A percentile compares a stretch with the other conserved stretches of the same genome.
Conservation (phyloP, 2,113 vertebrate genomes). For the Neomonachus schauinslandi region DNA sequence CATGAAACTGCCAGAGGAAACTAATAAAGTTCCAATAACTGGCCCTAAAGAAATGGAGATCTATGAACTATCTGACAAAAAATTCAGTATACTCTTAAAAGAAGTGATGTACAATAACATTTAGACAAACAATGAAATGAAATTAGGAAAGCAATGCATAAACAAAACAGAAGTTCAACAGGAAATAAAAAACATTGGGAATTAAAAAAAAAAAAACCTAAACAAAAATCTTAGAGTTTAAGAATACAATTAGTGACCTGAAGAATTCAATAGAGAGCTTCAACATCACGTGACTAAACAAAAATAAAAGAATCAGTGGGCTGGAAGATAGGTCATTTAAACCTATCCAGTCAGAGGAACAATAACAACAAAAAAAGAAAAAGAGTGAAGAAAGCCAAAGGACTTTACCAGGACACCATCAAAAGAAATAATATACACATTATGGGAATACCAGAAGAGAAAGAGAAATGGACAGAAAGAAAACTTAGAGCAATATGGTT, state of each 20-base stretch:
- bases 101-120: background rate
- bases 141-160: background rate
- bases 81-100: background rate
- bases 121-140: background rate
- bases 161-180: background rate
- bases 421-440: background rate
- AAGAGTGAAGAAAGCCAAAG: background rate
- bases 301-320: background rate
- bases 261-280: background rate
- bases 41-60: background rate
- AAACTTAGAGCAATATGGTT: background rate
- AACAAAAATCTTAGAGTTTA: background rate
- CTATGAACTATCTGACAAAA: background rate
- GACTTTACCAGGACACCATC: background rate
- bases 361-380: background rate
- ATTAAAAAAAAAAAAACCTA: background rate
- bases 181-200: background rate
- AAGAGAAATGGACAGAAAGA: background rate
- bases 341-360: background rate
- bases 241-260: too few species aligned
- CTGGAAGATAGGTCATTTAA: background rate
- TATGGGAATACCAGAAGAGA: background rate
- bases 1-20: too few species aligned
- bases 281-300: background rate
- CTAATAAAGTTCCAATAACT: background rate